Evolutionary conservation across 2,888 invertebrate species (phyloP).

Genomic region (Ophion ellenae): DNA sequence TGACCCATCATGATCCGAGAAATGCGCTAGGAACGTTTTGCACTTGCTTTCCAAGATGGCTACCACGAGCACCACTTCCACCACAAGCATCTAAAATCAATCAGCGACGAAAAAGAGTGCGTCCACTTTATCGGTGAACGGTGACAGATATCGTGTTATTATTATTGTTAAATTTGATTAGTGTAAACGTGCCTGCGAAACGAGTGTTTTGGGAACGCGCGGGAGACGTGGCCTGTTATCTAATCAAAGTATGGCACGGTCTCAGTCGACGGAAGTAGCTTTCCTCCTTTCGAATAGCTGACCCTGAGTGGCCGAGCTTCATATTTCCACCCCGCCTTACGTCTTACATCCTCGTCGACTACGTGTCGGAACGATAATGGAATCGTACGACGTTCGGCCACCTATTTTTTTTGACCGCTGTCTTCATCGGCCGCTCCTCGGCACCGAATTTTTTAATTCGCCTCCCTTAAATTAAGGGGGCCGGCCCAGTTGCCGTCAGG

Average conservation of each 20-base stretch:
- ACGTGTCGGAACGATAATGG: slow-evolving; percentile 18
- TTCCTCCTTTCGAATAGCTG: slow-evolving; percentile 72
- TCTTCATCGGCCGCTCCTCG: not conserved
- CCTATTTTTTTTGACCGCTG: not conserved
- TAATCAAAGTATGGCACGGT: slow-evolving; percentile 73
- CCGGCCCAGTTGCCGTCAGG: no score
- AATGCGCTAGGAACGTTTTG: no score
- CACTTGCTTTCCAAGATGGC: no score
- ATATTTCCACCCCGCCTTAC: slow-evolving; percentile 42
- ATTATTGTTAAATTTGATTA: slow-evolving; percentile 41
- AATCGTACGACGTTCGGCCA: not conserved
- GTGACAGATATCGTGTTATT: slow-evolving; percentile 1
- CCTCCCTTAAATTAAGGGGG: no score
- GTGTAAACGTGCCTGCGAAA: slow-evolving; percentile 48
- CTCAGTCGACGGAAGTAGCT: slow-evolving; percentile 79
- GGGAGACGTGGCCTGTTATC: slow-evolving; percentile 61
- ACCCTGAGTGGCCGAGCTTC: slow-evolving; percentile 42
- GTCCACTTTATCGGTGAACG: not conserved
- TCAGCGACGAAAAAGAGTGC: slow-evolving; percentile 1
- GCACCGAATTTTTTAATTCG: not conserved
- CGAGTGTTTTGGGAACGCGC: slow-evolving; percentile 53
- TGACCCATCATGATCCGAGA: not conserved
- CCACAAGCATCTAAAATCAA: not conserved
- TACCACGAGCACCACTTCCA: no score
- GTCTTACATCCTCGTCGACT: slow-evolving; percentile 54